Conservation (phyloP, 2,888 invertebrate species). For the Volucella bombylans region DNA sequence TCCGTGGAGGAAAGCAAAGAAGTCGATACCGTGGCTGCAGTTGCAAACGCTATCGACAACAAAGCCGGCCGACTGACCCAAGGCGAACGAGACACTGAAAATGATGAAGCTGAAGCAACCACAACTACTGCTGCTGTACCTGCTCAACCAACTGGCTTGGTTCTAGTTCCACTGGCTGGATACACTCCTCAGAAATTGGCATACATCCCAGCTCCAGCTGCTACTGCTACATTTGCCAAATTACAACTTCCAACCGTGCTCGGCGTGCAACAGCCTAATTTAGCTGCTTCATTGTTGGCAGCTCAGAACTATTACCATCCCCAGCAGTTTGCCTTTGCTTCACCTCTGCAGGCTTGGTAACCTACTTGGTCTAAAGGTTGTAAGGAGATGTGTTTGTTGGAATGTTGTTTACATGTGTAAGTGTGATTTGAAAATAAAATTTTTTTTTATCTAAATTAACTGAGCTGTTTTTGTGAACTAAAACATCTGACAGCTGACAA, state of each 20-base stretch:
- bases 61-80: constrained; percentile 57
- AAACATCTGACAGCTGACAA: constrained; percentile 11
- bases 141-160: constrained; percentile 38
- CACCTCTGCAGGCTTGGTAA: constrained; percentile 63
- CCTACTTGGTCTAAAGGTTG: background rate
- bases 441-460: constrained; percentile 37
- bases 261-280: constrained; percentile 45
- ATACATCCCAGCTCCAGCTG: constrained; percentile 37
- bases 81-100: constrained; percentile 57
- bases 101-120: constrained; percentile 55
- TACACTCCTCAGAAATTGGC: constrained; percentile 60
- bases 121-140: constrained; percentile 19
- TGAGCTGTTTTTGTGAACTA: background rate
- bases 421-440: constrained; percentile 38
- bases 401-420: constrained; percentile 19
- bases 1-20: constrained; percentile 63
- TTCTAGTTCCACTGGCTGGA: constrained; percentile 56
- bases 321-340: constrained; percentile 60
- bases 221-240: constrained; percentile 48
- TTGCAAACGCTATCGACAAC: constrained; percentile 27
- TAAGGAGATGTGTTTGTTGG: constrained; percentile 16
- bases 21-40: constrained; percentile 55
- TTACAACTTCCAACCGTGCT: constrained; percentile 45
- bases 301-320: constrained; percentile 58
- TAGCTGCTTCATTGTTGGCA: constrained; percentile 40